Conservation (phyloP, 1,140 invertebrate genomes). For the Drosophila bifasciata region DNA sequence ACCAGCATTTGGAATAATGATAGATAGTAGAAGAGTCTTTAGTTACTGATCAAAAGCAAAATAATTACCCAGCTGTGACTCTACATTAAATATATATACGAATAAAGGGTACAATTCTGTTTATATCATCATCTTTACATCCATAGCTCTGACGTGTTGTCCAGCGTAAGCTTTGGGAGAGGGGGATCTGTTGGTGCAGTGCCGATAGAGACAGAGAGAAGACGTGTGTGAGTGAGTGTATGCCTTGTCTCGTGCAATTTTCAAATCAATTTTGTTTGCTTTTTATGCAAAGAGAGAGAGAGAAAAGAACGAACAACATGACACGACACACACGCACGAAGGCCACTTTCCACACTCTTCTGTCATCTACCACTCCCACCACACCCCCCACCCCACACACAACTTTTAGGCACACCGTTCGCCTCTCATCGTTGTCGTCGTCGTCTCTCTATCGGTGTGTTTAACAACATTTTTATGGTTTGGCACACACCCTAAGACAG, state of each 20-base stretch:
- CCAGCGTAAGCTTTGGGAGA: no score
- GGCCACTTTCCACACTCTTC: slow-evolving; percentile 54
- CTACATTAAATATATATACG: no score
- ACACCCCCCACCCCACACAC: neutral
- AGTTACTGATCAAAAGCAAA: no score
- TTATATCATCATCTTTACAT: no score
- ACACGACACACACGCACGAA: slow-evolving; percentile 64
- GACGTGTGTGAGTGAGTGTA: slow-evolving; percentile 42
- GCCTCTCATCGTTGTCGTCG: slow-evolving; percentile 10
- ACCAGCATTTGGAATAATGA: no score
- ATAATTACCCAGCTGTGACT: no score
- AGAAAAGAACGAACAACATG: slow-evolving; percentile 8
- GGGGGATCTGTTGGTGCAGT: slow-evolving; percentile 24
- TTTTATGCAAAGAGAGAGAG: slow-evolving; percentile 54
- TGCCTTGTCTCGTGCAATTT: slow-evolving; percentile 68
- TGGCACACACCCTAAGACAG: slow-evolving; percentile 81
- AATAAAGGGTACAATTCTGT: no score
- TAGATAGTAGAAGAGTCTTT: no score
- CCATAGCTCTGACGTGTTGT: no score
- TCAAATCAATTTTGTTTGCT: slow-evolving; percentile 84
- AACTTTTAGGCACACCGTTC: neutral
- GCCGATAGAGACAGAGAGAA: slow-evolving; percentile 10
- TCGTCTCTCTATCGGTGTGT: slow-evolving; percentile 41
- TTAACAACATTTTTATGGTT: slow-evolving; percentile 84
- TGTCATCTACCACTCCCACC: neutral